A percentile compares a stretch with the other conserved stretches of the same genome.
Conservation (phyloP, 37 sponge, comb jelly and placozoan species). For the Haliclona indistincta region DNA sequence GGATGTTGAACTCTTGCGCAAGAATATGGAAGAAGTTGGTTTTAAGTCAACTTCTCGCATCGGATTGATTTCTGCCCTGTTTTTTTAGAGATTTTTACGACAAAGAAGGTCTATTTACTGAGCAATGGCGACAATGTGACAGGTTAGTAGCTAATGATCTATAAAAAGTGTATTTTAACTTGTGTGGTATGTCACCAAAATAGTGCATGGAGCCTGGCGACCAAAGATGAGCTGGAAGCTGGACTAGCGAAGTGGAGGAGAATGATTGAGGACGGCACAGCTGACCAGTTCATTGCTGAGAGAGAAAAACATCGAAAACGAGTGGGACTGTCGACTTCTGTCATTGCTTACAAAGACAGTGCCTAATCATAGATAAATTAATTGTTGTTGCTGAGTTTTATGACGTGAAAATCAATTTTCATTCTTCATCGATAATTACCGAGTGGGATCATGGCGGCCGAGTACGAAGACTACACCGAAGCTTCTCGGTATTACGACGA, state of each 20-base stretch:
- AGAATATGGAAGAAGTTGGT: no score
- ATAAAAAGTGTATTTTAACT: neutral
- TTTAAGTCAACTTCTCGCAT: no score
- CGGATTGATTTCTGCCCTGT: no score
- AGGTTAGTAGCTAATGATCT: neutral
- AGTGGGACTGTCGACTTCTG: slow-evolving; percentile 13
- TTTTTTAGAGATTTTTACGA: no score
- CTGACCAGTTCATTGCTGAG: slow-evolving; percentile 26
- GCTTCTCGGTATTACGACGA: slow-evolving; percentile 5
- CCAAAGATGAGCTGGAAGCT: slow-evolving; percentile 7
- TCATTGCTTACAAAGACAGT: slow-evolving; percentile 35
- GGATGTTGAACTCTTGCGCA: no score
- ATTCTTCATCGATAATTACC: no score
- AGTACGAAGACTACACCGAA: slow-evolving; percentile 11
- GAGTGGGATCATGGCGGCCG: no score
- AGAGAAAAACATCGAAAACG: slow-evolving; percentile 4
- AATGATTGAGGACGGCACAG: slow-evolving; percentile 15
- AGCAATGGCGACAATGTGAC: slow-evolving; percentile 12
- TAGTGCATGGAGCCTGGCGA: slow-evolving; percentile 15
- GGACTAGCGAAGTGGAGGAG: slow-evolving; percentile 13
- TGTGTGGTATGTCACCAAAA: neutral
- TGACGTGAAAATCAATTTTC: no score
- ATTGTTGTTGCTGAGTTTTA: no score
- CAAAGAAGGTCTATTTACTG: slow-evolving; percentile 14
- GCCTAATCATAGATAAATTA: no score